These are phyloP conservation scores for Drosophila nigricruria DNA, from an alignment of 2,888 invertebrate species.

Conservation along the genomic window DNA sequence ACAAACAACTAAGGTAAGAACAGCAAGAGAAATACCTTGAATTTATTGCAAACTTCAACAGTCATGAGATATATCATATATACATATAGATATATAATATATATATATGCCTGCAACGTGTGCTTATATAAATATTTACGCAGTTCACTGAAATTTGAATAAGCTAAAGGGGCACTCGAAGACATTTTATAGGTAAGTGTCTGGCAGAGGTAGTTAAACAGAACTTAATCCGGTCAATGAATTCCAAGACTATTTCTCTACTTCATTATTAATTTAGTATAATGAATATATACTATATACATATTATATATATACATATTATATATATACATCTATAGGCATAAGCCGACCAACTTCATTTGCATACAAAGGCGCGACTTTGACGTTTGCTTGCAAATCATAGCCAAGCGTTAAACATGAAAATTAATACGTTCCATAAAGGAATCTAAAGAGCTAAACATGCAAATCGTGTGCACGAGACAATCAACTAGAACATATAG, in stretches of 20 bases:
- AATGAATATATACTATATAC: slow-evolving; percentile 19
- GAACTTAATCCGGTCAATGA: slow-evolving; percentile 30
- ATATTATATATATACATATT: slow-evolving; percentile 23
- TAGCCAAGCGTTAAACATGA: slow-evolving; percentile 58
- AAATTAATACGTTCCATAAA: slow-evolving; percentile 55
- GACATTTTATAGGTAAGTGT: slow-evolving; percentile 12
- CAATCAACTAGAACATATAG: slow-evolving; percentile 26
- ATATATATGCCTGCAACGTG: neutral
- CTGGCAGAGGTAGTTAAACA: slow-evolving; percentile 11
- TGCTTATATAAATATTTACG: slow-evolving; percentile 44
- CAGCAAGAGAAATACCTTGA: slow-evolving; percentile 24
- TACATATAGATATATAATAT: neutral
- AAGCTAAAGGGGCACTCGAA: slow-evolving; percentile 36
- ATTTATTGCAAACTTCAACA: slow-evolving; percentile 49
- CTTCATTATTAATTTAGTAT: slow-evolving; percentile 4
- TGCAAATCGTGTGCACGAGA: slow-evolving; percentile 63
- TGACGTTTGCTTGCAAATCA: slow-evolving; percentile 31
- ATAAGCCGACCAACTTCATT: slow-evolving; percentile 37
- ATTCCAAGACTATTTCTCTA: slow-evolving; percentile 12
- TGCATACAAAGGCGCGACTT: slow-evolving; percentile 67
- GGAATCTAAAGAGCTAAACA: slow-evolving; percentile 55
- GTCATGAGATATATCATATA: slow-evolving; percentile 23
- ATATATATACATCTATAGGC: slow-evolving; percentile 4
- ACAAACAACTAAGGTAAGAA: slow-evolving; percentile 7
- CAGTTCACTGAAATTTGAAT: slow-evolving; percentile 45